Conservation (phyloP, 2,888 invertebrate species). For the Sinodicranocentrus sp. region DNA sequence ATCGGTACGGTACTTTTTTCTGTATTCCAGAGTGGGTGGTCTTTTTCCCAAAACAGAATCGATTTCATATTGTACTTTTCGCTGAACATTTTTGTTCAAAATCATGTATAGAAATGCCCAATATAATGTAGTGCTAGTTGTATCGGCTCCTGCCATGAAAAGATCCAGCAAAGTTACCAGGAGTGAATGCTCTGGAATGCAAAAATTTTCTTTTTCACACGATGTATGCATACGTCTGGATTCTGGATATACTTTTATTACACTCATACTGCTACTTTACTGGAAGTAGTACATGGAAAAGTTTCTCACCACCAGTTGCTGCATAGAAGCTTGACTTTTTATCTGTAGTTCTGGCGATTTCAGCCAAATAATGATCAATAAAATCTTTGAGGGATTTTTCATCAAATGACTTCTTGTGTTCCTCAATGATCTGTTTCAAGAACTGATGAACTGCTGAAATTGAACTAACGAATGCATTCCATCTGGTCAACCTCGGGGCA, state of each 20-base stretch:
- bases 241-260: neutral
- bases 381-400: slow-evolving; percentile 67
- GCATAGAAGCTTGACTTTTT: slow-evolving; percentile 72
- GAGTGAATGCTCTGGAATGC: slow-evolving; percentile 76
- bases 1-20: slow-evolving; percentile 73
- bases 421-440: slow-evolving; percentile 68
- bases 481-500: slow-evolving; percentile 73
- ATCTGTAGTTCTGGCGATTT: slow-evolving; percentile 71
- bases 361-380: slow-evolving; percentile 73
- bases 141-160: slow-evolving; percentile 77
- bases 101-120: slow-evolving; percentile 77
- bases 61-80: slow-evolving; percentile 77
- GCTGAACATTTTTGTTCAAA: slow-evolving; percentile 75
- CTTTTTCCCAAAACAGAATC: slow-evolving; percentile 77
- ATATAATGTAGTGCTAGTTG: slow-evolving; percentile 76
- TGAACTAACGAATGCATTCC: slow-evolving; percentile 74
- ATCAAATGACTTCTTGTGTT: slow-evolving; percentile 65
- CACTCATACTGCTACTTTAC: neutral
- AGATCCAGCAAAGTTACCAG: slow-evolving; percentile 76
- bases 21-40: slow-evolving; percentile 64
- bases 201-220: slow-evolving; percentile 29
- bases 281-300: too few relatives aligned
- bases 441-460: slow-evolving; percentile 73
- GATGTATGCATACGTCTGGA: too few relatives aligned
- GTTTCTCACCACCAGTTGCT: slow-evolving; percentile 67